Percentiles rank a stretch among this genome's conserved stretches.
phyloP scores from a whole-genome alignment of 30 jellyfish, hydroid and myxozoan species.

The Hydractinia symbiolongicarpus region DNA sequence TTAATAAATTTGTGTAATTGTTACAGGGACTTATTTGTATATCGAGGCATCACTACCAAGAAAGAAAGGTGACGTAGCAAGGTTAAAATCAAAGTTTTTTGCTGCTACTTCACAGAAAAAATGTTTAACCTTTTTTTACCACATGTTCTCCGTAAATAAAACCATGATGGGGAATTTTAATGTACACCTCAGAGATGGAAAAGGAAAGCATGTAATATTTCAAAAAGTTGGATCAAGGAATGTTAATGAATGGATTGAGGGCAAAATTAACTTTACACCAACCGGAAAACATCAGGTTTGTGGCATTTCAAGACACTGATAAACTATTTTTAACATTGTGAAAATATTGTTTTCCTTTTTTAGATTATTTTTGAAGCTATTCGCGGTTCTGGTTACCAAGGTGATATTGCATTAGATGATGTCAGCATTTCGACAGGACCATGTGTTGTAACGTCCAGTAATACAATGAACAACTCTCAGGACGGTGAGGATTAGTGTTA shows the following conservation, averaged over 20 bases:
- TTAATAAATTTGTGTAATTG: not conserved
- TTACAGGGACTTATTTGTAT: slow-evolving; percentile 60
- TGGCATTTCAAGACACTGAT: not conserved
- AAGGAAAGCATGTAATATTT: not conserved
- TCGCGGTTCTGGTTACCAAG: slow-evolving; percentile 58
- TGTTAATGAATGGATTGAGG: slow-evolving; percentile 45
- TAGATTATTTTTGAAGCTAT: slow-evolving; percentile 75
- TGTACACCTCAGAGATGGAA: slow-evolving; percentile 35
- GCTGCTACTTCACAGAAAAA: not conserved
- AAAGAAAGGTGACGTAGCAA: slow-evolving; percentile 48
- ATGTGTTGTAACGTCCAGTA: not conserved
- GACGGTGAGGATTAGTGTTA: too few species aligned
- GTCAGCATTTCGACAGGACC: slow-evolving; percentile 45
- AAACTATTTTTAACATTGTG: not conserved
- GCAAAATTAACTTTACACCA: slow-evolving; percentile 20
- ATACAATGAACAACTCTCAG: too few species aligned
- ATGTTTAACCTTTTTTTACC: slow-evolving; percentile 72
- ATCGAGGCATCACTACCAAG: slow-evolving; percentile 80
- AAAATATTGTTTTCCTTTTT: slow-evolving; percentile 4
- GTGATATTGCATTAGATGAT: slow-evolving; percentile 88
- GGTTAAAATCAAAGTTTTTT: slow-evolving; percentile 44
- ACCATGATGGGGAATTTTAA: slow-evolving; percentile 56
- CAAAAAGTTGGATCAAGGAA: not conserved
- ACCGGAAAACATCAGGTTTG: slow-evolving; percentile 41
- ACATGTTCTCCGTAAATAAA: slow-evolving; percentile 47